phyloP scores from a whole-genome alignment of 2,113 vertebrate species.

The Alethe castanea region DNA sequence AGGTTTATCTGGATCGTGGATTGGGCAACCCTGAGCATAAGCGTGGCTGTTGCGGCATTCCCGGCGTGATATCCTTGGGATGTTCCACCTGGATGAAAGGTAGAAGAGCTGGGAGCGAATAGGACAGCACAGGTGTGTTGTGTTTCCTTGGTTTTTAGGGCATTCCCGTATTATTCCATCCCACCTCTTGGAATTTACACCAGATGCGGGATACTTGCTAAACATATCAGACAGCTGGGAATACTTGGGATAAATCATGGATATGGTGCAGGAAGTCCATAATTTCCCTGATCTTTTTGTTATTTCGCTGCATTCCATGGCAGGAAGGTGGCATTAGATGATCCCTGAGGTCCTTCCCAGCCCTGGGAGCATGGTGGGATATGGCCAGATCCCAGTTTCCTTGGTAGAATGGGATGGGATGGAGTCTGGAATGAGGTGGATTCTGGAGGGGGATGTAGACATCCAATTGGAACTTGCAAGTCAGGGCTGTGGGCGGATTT shows the following conservation, averaged over 20 bases:
- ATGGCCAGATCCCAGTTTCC: neutral
- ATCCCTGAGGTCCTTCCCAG: neutral
- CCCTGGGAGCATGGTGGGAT: fast-evolving
- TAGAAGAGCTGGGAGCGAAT: neutral
- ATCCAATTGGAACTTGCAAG: neutral
- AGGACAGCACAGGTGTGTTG: neutral
- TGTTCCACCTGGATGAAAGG: neutral
- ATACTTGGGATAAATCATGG: neutral
- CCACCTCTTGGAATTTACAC: neutral
- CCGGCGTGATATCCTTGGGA: neutral
- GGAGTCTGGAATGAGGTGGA: neutral
- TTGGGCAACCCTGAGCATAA: neutral
- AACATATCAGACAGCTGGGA: fast-evolving
- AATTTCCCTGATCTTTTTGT: neutral
- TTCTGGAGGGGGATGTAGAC: neutral
- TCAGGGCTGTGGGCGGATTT: neutral
- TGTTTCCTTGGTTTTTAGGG: fast-evolving
- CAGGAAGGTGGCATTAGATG: neutral
- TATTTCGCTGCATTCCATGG: fast-evolving
- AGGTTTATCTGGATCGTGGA: neutral
- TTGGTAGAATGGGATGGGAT: neutral
- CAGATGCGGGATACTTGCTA: fast-evolving
- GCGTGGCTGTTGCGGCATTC: neutral
- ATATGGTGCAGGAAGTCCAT: fast-evolving
- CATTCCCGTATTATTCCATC: fast-evolving